Evolutionary conservation across 92 coral and sea anemone species (phyloP).

Genomic region (Porites divaricata): DNA sequence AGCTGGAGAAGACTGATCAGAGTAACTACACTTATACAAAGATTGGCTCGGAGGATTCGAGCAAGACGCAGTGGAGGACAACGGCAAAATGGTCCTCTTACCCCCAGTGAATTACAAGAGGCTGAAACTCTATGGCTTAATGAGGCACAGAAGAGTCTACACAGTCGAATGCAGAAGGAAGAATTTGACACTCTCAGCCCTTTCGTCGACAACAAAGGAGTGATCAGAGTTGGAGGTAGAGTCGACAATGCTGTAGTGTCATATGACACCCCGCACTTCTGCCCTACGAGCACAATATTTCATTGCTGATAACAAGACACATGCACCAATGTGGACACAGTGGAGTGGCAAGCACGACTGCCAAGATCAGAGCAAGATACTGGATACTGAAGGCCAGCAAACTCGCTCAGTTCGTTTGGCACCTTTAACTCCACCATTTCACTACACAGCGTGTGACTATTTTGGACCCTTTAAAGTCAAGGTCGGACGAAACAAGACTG

Average conservation of each 20-base stretch:
- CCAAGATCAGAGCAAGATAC: conserved; percentile 43
- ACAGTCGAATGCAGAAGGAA: conserved; percentile 21
- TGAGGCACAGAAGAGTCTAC: conserved; percentile 41
- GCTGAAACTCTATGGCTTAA: conserved; percentile 47
- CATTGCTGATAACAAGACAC: conserved; percentile 41
- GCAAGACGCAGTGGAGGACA: conserved; percentile 11
- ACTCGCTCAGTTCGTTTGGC: conserved; percentile 21
- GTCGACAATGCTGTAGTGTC: too few species aligned
- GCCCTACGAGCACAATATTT: too few species aligned
- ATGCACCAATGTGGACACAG: too few species aligned
- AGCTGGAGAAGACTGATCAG: conserved; percentile 58
- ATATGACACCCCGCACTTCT: conserved; percentile 54
- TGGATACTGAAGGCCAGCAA: too few species aligned
- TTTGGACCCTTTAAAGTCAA: conserved; percentile 60
- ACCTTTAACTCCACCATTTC: conserved; percentile 62
- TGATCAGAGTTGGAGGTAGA: conserved; percentile 68
- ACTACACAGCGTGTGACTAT: conserved; percentile 67
- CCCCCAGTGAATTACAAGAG: conserved; percentile 31
- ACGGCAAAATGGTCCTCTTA: conserved; percentile 7
- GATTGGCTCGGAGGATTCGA: neutral
- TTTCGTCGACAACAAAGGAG: conserved; percentile 40
- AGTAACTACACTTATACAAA: conserved; percentile 14
- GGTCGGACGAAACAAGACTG: too few species aligned
- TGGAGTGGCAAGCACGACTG: conserved; percentile 63
- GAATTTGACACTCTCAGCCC: conserved; percentile 49